Conservation (phyloP, 2,113 vertebrate genomes). For the Tetraodon nigroviridis region DNA sequence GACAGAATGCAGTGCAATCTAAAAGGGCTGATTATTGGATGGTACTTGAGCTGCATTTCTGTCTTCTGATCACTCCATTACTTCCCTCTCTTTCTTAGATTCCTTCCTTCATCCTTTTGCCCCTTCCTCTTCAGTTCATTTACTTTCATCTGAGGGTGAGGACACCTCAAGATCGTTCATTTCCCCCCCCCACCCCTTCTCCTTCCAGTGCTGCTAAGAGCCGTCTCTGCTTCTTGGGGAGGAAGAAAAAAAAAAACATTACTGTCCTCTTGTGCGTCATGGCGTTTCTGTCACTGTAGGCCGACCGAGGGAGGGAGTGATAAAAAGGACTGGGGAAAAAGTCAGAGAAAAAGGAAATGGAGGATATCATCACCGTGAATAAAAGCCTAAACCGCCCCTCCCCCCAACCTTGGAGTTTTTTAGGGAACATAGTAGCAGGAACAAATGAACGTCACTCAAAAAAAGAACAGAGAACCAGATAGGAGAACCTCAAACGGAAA, state of each 20-base stretch:
- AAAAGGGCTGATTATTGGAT: conserved; percentile 68
- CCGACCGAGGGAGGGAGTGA: conserved; percentile 11
- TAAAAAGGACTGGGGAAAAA: background rate
- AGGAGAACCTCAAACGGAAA: background rate
- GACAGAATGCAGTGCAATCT: conserved; percentile 25
- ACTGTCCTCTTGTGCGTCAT: conserved; percentile 51
- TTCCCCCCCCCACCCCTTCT: conserved; percentile 46
- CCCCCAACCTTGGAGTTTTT: conserved; percentile 28
- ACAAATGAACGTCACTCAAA: background rate
- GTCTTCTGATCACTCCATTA: conserved; percentile 52
- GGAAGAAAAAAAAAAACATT: conserved; percentile 69
- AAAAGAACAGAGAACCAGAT: background rate
- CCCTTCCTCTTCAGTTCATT: conserved; percentile 50
- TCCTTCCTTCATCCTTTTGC: conserved; percentile 44
- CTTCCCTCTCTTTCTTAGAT: conserved; percentile 40
- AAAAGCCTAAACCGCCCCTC: conserved; percentile 28
- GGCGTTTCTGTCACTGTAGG: conserved; percentile 50
- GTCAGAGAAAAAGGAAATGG: conserved; percentile 6
- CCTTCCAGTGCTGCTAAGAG: conserved; percentile 49
- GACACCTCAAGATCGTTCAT: conserved; percentile 56
- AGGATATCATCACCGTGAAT: conserved; percentile 35
- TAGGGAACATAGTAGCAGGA: conserved; percentile 27
- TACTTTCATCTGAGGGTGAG: conserved; percentile 61
- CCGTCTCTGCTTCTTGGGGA: conserved; percentile 60
- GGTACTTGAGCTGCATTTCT: conserved; percentile 59